These are phyloP conservation scores for Amblyornis subalaris DNA, from an alignment of 2,113 vertebrate species.

Conservation along the genomic window DNA sequence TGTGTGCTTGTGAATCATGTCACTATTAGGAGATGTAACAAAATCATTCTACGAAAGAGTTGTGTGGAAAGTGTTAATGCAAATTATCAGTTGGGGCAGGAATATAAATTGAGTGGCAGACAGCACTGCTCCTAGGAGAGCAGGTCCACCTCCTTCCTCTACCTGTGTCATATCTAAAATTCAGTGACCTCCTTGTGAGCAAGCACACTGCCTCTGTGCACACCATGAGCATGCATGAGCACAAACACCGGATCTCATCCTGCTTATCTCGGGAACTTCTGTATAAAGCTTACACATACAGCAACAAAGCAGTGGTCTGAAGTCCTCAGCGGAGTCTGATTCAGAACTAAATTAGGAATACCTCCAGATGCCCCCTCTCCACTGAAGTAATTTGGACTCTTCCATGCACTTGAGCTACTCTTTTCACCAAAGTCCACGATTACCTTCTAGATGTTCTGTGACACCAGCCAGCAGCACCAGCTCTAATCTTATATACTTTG, in stretches of 20 bases:
- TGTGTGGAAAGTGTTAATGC: not conserved
- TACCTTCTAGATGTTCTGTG: not conserved
- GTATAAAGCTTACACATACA: not conserved
- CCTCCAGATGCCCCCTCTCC: not conserved
- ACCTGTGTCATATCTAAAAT: not conserved
- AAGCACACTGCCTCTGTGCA: fast-evolving
- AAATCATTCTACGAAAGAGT: not conserved
- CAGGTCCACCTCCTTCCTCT: not conserved
- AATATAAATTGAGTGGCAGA: not conserved
- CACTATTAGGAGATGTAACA: not conserved
- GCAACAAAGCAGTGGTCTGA: not conserved
- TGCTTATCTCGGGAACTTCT: not conserved
- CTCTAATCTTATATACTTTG: not conserved
- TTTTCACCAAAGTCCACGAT: not conserved
- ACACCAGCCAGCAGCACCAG: not conserved
- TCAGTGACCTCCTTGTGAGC: not conserved
- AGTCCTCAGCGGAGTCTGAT: not conserved
- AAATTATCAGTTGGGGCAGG: not conserved
- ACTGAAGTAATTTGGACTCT: not conserved
- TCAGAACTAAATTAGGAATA: not conserved
- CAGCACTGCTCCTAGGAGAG: not conserved
- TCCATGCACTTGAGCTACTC: not conserved
- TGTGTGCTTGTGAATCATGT: not conserved
- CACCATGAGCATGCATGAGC: fast-evolving
- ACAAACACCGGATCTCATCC: not conserved